Percentiles rank a stretch among this genome's conserved stretches.
phyloP scores from a whole-genome alignment of 1,140 invertebrate species.

The Leptoteleia sp. region DNA sequence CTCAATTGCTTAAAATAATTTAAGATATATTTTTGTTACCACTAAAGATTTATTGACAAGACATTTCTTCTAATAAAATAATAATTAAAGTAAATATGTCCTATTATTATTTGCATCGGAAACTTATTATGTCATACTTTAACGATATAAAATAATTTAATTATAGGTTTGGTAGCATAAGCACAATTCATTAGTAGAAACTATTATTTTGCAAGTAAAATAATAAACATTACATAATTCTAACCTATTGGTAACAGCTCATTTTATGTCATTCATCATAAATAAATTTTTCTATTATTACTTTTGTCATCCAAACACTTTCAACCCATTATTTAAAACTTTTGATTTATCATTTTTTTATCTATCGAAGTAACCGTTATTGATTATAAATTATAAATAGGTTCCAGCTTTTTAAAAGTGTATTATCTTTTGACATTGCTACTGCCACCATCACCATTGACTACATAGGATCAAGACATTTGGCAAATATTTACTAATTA shows the following conservation, averaged over 20 bases:
- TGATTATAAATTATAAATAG: slow-evolving; percentile 7
- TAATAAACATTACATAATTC: slow-evolving; percentile 53
- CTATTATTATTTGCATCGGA: too few species aligned
- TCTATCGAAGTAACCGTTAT: neutral
- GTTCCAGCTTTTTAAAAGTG: slow-evolving; percentile 21
- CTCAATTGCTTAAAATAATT: too few species aligned
- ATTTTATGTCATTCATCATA: slow-evolving; percentile 4
- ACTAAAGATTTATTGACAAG: too few species aligned
- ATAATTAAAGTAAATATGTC: too few species aligned
- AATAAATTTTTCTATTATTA: slow-evolving; percentile 6
- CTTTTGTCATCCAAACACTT: slow-evolving; percentile 2
- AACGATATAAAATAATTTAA: too few species aligned
- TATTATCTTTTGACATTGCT: slow-evolving; percentile 41
- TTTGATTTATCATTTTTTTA: slow-evolving; percentile 1
- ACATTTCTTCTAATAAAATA: too few species aligned
- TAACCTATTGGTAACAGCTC: slow-evolving; percentile 31
- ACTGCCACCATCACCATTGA: slow-evolving; percentile 22
- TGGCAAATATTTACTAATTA: slow-evolving; percentile 7
- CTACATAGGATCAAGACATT: slow-evolving; percentile 5
- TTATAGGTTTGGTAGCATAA: neutral
- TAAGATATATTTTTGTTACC: too few species aligned
- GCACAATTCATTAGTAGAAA: too few species aligned
- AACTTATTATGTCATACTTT: too few species aligned
- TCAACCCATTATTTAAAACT: slow-evolving; percentile 24
- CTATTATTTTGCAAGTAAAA: too few species aligned